Base-by-base conservation (phyloP, 2,797 vertebrate species). In the Danio jaintianensis region DNA sequence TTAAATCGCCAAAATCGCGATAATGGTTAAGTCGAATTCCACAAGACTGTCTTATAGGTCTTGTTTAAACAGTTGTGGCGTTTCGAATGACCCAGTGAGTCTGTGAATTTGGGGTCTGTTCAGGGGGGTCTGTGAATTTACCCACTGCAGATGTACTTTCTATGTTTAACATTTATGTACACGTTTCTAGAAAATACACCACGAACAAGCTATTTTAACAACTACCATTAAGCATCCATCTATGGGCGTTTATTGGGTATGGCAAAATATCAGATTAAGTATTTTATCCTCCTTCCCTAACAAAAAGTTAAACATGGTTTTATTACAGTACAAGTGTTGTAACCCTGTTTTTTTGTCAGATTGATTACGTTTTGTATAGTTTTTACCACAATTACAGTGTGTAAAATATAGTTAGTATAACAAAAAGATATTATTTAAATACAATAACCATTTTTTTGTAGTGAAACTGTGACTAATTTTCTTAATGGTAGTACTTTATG, bases 91-190 rank as follows among this genome's bases (percentile, higher is more conserved):
- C 55, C 71, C 55, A 36, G 22, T 29, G 29, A 29, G 29, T 29
- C n/a, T 12, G 42, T n/a, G n/a, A n/a, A n/a, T n/a, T n/a, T n/a
- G n/a, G n/a, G n/a, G n/a, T n/a, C n/a, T n/a, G 42, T 71, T 12
- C 55, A 48, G 71, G 42, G 55, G 53, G 20, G 56, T 12, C 20
- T n/a, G n/a, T 72, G 36, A 20, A 68, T 52, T n/a, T 45, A 55
- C 43, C 40, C 47, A 38, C 13, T 61, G 58, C 75, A 67, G 43
- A 75, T 78, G 58, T 40, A 64, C 56, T 68, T 78, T 82, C 67
- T 18, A 62, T 59, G 64, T 69, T 61, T 11, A 68, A 43, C 53
- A 73, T 48, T 62, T 29, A 15, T 62, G 18, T 55, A 40, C 56
- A 42, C 38, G 22, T 36, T 11, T 61, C 42, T 52, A 29, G 76